These are phyloP conservation scores for Vespertilio murinus DNA, from an alignment of 2,797 vertebrate genomes.

Conservation along the genomic window DNA sequence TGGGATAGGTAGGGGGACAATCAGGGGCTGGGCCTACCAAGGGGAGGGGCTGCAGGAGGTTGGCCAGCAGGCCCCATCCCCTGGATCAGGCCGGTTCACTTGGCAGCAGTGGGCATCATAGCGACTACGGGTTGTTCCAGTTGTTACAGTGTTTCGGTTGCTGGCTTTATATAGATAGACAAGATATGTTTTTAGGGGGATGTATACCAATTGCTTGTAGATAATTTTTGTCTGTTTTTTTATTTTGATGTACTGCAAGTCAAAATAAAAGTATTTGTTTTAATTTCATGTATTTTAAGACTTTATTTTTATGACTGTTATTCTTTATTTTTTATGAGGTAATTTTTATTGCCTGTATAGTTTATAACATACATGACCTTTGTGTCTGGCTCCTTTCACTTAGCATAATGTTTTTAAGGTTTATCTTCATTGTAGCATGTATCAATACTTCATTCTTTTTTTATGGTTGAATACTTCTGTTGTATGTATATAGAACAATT, in stretches of 20 bases:
- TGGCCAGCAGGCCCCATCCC: too few relatives aligned
- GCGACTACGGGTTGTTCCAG: too few relatives aligned
- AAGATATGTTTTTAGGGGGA: neutral
- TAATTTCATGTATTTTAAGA: constrained; percentile 15
- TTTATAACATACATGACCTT: neutral
- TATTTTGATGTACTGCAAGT: neutral
- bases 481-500: neutral
- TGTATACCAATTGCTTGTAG: neutral
- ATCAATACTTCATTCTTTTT: neutral
- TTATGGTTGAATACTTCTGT: neutral
- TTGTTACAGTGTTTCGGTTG: too few relatives aligned
- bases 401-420: neutral
- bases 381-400: neutral
- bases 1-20: too few relatives aligned
- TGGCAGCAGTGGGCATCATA: too few relatives aligned
- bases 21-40: too few relatives aligned
- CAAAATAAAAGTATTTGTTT: neutral
- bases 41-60: too few relatives aligned
- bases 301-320: neutral
- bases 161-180: too few relatives aligned
- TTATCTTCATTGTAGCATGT: neutral
- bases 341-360: neutral
- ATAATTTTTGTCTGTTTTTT: neutral
- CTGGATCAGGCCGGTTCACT: too few relatives aligned
- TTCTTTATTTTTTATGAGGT: neutral